phyloP scores from a whole-genome alignment of 1,140 invertebrate genomes.

The Conus ventricosus region DNA sequence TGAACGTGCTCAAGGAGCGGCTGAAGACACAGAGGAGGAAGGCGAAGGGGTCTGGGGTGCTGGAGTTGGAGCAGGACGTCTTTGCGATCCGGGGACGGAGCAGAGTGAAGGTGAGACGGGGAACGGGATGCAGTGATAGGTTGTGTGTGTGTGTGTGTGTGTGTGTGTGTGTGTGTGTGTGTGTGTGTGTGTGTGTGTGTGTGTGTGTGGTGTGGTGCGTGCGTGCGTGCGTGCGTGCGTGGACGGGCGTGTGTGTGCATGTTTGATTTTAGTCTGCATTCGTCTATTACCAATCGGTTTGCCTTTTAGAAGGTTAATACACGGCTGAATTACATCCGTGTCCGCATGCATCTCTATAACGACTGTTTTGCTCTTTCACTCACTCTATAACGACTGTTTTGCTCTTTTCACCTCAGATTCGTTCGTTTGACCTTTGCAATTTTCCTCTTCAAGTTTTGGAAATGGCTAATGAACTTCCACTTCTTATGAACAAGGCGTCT shows the following conservation, averaged over 20 bases:
- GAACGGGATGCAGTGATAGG: too few relatives aligned
- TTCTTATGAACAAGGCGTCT: too few relatives aligned
- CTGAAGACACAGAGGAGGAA: neutral
- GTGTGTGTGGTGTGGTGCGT: neutral
- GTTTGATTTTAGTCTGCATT: neutral
- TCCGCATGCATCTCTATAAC: too few relatives aligned
- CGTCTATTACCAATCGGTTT: too few relatives aligned
- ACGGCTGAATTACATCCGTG: too few relatives aligned
- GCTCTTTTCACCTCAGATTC: too few relatives aligned
- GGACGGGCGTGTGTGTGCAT: neutral
- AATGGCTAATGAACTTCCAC: too few relatives aligned
- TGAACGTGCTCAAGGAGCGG: conserved; percentile 26
- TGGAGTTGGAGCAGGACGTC: neutral
- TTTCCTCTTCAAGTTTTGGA: too few relatives aligned
- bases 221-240: neutral
- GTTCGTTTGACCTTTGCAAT: too few relatives aligned
- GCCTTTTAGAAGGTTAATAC: too few relatives aligned
- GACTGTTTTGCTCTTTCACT: too few relatives aligned
- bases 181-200: neutral
- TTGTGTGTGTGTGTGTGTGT: neutral
- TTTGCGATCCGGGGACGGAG: neutral
- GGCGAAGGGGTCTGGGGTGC: neutral
- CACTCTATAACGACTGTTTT: too few relatives aligned
- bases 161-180: neutral
- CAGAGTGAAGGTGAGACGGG: conserved; percentile 1